phyloP scores from a whole-genome alignment of 2,888 invertebrate genomes.

The Tenodera sinensis region DNA sequence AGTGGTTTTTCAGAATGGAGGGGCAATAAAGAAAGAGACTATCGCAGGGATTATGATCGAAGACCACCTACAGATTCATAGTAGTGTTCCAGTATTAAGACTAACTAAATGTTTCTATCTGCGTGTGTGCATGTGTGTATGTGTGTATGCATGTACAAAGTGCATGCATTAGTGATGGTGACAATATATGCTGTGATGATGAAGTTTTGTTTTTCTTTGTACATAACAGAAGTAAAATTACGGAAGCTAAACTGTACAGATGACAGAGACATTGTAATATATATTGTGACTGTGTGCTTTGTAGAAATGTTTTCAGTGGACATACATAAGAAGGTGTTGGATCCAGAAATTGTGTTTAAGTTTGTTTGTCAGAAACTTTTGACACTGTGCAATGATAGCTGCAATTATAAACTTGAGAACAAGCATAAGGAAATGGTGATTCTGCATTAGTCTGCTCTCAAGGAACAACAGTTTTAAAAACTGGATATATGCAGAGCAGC shows the following conservation, averaged over 20 bases:
- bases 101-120: neutral
- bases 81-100: slow-evolving; percentile 14
- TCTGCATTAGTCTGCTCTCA: neutral
- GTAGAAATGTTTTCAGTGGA: slow-evolving; percentile 8
- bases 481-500: neutral
- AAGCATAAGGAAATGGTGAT: neutral
- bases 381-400: neutral
- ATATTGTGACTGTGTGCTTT: neutral
- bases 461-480: neutral
- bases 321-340: slow-evolving; percentile 10
- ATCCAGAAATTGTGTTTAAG: neutral
- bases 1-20: slow-evolving; percentile 27
- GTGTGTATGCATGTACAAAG: neutral
- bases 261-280: neutral
- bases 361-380: neutral
- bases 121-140: neutral
- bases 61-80: slow-evolving; percentile 48
- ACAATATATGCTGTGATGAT: neutral
- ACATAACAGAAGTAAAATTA: neutral
- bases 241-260: neutral
- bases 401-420: neutral
- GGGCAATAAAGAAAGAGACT: slow-evolving; percentile 42
- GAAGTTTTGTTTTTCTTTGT: neutral
- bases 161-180: neutral
- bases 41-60: slow-evolving; percentile 60